Conservation (phyloP, 2,113 vertebrate genomes). For the Grantiella picta region DNA sequence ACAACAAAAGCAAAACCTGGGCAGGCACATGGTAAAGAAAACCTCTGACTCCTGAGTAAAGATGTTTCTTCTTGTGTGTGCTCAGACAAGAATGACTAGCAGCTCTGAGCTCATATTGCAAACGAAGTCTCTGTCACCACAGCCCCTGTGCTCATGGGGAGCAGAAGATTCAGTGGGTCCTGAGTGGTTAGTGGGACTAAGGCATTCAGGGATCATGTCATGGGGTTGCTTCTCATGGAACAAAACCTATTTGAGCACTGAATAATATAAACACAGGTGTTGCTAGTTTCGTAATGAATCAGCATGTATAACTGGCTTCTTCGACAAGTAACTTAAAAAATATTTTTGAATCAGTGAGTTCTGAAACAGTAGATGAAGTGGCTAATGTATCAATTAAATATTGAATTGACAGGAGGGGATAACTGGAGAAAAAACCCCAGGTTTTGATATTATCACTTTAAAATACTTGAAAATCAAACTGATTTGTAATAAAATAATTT, state of each 20-base stretch:
- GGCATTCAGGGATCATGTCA: background rate
- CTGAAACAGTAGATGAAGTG: background rate
- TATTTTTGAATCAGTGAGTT: background rate
- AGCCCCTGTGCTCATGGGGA: fast-evolving
- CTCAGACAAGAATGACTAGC: background rate
- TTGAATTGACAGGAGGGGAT: background rate
- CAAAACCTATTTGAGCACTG: background rate
- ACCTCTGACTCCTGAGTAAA: background rate
- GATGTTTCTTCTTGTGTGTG: background rate
- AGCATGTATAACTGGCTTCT: background rate
- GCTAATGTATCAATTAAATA: background rate
- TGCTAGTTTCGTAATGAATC: background rate
- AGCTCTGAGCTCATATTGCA: background rate
- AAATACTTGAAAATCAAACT: background rate
- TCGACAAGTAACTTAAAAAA: background rate
- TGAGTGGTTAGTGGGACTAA: background rate
- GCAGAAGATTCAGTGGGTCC: background rate
- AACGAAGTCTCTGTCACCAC: background rate
- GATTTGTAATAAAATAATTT: background rate
- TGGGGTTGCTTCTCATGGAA: background rate
- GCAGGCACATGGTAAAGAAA: background rate
- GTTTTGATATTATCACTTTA: background rate
- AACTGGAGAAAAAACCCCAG: background rate
- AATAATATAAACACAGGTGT: background rate
- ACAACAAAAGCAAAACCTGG: background rate